These are phyloP conservation scores for Empis stercorea DNA, from an alignment of 2,888 invertebrate genomes.

Conservation along the genomic window DNA sequence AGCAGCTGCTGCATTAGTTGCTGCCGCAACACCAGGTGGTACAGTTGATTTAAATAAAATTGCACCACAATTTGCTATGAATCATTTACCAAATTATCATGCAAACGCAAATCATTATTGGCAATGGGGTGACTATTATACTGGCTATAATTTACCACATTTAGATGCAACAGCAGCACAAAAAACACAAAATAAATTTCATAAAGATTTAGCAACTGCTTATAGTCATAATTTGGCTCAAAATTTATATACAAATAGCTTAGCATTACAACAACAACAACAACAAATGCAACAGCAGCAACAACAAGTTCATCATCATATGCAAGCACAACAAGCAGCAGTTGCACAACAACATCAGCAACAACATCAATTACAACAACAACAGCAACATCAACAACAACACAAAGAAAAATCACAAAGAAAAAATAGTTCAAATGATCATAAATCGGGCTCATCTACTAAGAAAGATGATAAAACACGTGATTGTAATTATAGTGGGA, in stretches of 20 bases:
- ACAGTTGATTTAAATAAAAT: slow-evolving; percentile 42
- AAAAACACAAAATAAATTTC: slow-evolving; percentile 45
- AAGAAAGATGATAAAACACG: not conserved
- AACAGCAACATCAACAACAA: slow-evolving; percentile 11
- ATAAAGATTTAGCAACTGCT: slow-evolving; percentile 36
- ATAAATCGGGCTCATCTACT: slow-evolving; percentile 6
- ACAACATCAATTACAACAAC: slow-evolving; percentile 10
- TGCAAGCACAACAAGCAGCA: slow-evolving; percentile 16
- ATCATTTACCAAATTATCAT: slow-evolving; percentile 55
- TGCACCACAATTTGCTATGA: slow-evolving; percentile 48
- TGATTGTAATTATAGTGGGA: not conserved
- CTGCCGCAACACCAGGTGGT: slow-evolving; percentile 20
- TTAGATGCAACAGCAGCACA: slow-evolving; percentile 42
- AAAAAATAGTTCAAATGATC: not conserved
- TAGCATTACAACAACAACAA: slow-evolving; percentile 30
- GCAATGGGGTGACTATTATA: slow-evolving; percentile 49
- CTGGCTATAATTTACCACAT: slow-evolving; percentile 45
- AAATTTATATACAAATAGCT: slow-evolving; percentile 31
- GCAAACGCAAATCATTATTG: slow-evolving; percentile 49
- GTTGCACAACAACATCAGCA: slow-evolving; percentile 13
- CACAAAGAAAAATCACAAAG: slow-evolving; percentile 11
- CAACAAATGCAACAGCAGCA: slow-evolving; percentile 31
- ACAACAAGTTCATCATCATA: slow-evolving; percentile 15
- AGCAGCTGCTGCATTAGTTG: slow-evolving; percentile 8
- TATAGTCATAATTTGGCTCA: slow-evolving; percentile 33